Base-by-base conservation (phyloP, 2,113 vertebrate genomes). In the Bubalus kerabau region DNA sequence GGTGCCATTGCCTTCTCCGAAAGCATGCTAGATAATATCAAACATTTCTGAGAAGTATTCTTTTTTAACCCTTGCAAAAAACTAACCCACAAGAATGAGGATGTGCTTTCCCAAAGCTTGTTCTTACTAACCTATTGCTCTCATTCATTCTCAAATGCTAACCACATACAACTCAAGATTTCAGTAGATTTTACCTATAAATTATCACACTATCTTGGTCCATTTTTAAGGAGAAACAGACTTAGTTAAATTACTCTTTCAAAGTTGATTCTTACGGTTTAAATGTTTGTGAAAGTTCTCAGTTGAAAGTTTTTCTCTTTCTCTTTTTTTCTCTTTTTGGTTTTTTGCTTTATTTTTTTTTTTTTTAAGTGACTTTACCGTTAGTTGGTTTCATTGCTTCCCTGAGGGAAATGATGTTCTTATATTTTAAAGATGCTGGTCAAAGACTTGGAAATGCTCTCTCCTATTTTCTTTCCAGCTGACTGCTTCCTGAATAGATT, bases 391-490 rank as follows among this genome's bases (percentile, higher is more conserved):
- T 95, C 48, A 90, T 82, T 94, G 83, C 71, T 97, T 32, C 10
- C 60, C 32, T 89, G 8, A 67, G 78, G 86, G 92, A 97, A 98
- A 95, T 87, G 10, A 92, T 57, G 30, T 57, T 57, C 5, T 98
- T 96, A 43, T 71, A 59, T 92, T 98, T 97, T 91, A 94, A 98
- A 97, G 32, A 74, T 94, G 3, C 84, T 97, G 93, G 76, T 91
- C 11, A 97, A 97, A 94, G 54, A 11, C 24, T 92, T 96, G 46
- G 78, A 96, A 90, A 59, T 91, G 4, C 12, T 81, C 11, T 94
- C 86, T 94, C n/a, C 12, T 91, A 11, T 87, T 97, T 96, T 96
- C 87, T 96, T 86, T 67, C 96, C 74, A 43, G 90, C 24, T 95
- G 80, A 95, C 4, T 94, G 76, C 83, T 82, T 93, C 56, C 76